Evolutionary conservation across 2,113 vertebrate genomes (phyloP).

Genomic region (Nothoprocta pentlandii): DNA sequence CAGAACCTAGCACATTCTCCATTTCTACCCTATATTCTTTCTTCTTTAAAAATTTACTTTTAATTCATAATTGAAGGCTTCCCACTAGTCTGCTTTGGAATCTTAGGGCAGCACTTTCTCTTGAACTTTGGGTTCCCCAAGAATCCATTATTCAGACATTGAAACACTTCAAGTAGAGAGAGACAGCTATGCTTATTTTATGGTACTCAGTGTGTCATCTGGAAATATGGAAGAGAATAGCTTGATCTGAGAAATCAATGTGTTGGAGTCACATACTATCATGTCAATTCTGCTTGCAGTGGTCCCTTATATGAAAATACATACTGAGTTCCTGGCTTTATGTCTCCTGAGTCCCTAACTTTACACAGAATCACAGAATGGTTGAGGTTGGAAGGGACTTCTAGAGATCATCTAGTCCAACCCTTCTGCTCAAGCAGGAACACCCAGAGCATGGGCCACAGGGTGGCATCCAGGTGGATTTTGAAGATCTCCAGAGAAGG

Average conservation of each 20-base stretch:
- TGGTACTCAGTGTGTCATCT: neutral
- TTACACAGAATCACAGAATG: too few relatives aligned
- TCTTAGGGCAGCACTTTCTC: neutral
- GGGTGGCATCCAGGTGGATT: too few relatives aligned
- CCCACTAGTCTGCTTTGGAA: neutral
- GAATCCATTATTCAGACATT: neutral
- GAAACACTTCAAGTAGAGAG: neutral
- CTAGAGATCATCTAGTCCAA: too few relatives aligned
- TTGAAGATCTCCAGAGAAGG: too few relatives aligned
- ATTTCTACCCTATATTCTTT: neutral
- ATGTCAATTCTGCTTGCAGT: neutral
- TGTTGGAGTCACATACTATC: neutral
- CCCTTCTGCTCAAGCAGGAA: too few relatives aligned
- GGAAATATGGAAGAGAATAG: neutral
- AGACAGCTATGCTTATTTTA: neutral
- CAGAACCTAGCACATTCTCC: neutral
- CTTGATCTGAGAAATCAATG: neutral
- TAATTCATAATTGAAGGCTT: neutral
- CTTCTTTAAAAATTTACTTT: slow-evolving; percentile 1
- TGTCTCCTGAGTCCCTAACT: neutral
- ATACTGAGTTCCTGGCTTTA: neutral
- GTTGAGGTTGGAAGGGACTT: too few relatives aligned
- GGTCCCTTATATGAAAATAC: neutral
- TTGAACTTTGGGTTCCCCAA: neutral
- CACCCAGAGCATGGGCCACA: too few relatives aligned